phyloP scores from a whole-genome alignment of 2,113 vertebrate genomes.

The Channa argus region DNA sequence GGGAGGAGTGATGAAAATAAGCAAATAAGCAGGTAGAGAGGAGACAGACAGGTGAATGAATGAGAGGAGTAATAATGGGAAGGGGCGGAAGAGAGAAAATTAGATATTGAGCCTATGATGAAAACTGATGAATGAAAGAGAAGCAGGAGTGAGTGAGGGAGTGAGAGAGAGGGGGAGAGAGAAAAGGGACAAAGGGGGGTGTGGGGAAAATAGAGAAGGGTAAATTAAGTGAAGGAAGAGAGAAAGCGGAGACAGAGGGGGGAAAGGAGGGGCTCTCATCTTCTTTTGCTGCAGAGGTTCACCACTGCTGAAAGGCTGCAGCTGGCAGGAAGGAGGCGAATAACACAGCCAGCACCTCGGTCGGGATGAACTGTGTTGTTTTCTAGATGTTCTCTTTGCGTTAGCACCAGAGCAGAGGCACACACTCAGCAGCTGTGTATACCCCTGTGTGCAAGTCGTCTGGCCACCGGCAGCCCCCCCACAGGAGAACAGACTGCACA shows the following conservation, averaged over 20 bases:
- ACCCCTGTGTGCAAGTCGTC: conserved; percentile 32
- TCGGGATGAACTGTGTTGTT: conserved; percentile 19
- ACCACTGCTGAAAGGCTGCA: conserved; percentile 63
- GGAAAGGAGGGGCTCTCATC: conserved; percentile 59
- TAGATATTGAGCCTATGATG: conserved; percentile 31
- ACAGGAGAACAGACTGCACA: conserved; percentile 50
- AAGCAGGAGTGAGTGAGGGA: background rate
- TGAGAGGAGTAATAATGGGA: conserved; percentile 52
- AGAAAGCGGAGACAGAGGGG: background rate
- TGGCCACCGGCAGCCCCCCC: conserved; percentile 47
- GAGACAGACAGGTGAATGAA: conserved; percentile 57
- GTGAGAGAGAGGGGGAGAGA: conserved; percentile 18
- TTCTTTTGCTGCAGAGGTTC: conserved; percentile 77
- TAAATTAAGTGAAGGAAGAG: conserved; percentile 9
- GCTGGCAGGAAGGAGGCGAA: conserved; percentile 44
- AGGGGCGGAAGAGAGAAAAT: conserved; percentile 16
- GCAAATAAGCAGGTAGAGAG: conserved; percentile 2
- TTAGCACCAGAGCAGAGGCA: conserved; percentile 26
- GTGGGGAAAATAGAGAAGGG: no score
- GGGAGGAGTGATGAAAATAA: conserved; percentile 24
- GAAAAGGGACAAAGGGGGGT: background rate
- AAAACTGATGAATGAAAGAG: conserved; percentile 36
- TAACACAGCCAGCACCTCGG: conserved; percentile 28
- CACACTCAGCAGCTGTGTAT: conserved; percentile 28
- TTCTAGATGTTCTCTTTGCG: conserved; percentile 31